phyloP scores from a whole-genome alignment of 2,113 vertebrate species.

The Pelmatolapia mariae region DNA sequence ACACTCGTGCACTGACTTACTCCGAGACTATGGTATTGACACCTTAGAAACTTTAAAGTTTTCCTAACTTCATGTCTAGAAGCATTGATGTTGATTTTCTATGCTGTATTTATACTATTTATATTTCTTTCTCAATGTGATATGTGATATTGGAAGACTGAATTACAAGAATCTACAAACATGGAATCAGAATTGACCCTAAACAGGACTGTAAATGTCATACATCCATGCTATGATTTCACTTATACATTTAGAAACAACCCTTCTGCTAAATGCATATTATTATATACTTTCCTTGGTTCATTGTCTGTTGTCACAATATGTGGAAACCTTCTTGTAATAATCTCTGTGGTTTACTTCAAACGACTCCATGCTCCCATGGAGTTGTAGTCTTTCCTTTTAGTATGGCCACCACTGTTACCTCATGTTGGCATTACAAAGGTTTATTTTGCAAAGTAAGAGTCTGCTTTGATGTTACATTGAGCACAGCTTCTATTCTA shows the following conservation, averaged over 20 bases:
- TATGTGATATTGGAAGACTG: background rate
- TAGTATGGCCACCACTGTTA: background rate
- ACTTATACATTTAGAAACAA: background rate
- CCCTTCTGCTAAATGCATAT: background rate
- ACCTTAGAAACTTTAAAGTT: background rate
- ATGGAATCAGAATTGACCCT: background rate
- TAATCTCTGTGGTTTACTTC: slow-evolving; percentile 9
- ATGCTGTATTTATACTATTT: background rate
- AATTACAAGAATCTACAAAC: background rate
- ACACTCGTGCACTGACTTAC: background rate
- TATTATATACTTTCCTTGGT: background rate
- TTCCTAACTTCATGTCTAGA: background rate
- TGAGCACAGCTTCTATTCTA: slow-evolving; percentile 30
- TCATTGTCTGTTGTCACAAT: background rate
- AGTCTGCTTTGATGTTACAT: background rate
- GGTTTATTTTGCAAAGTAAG: slow-evolving; percentile 26
- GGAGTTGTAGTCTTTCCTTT: slow-evolving; percentile 7
- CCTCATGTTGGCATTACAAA: slow-evolving; percentile 3
- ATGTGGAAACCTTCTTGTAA: slow-evolving; percentile 22
- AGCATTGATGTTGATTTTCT: background rate
- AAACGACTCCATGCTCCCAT: background rate
- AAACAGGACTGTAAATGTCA: background rate
- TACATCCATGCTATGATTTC: background rate
- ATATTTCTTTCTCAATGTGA: background rate
- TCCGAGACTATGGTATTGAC: background rate